A percentile compares a stretch with the other conserved stretches of the same genome.
These are phyloP conservation scores for Drosophila simulans DNA, from an alignment of 1,140 invertebrate species.

Conservation along the genomic window DNA sequence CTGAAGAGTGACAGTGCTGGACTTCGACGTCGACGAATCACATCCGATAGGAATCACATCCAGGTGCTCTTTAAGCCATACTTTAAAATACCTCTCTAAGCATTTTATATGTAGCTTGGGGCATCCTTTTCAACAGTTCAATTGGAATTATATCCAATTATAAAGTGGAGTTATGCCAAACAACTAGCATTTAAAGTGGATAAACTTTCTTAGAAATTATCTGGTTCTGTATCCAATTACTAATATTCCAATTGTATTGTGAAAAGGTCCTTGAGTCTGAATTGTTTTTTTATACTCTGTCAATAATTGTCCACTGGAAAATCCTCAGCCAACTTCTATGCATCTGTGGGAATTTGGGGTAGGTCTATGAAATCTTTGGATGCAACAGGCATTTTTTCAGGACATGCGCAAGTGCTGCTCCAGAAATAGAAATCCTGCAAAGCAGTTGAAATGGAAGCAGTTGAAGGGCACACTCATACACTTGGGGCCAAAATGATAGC, in stretches of 20 bases:
- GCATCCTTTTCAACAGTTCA: neutral
- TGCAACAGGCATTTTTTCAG: constrained; percentile 35
- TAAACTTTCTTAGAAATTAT: neutral
- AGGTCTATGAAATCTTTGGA: constrained; percentile 1
- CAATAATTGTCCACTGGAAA: constrained; percentile 11
- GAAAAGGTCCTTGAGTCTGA: neutral
- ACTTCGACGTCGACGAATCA: neutral
- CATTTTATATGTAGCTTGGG: constrained; percentile 5
- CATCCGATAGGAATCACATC: constrained; percentile 10
- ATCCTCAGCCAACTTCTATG: neutral
- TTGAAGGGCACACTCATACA: neutral
- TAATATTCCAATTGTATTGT: constrained; percentile 4
- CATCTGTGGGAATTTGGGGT: constrained; percentile 9
- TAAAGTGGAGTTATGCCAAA: neutral
- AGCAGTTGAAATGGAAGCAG: constrained; percentile 6
- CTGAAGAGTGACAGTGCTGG: constrained; percentile 20
- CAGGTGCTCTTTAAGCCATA: constrained; percentile 30
- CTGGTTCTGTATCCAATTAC: neutral
- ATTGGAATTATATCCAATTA: neutral
- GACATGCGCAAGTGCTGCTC: constrained; percentile 11
- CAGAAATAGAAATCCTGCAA: neutral
- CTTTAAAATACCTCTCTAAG: constrained; percentile 31
- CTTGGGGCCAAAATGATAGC: neutral
- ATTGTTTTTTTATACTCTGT: constrained; percentile 22
- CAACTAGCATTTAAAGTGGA: neutral